Percentiles rank a stretch among this genome's conserved stretches.
Evolutionary conservation across 37 sponge, comb jelly and placozoan species (phyloP).

Genomic region (Diacarnus erythraeanus): DNA sequence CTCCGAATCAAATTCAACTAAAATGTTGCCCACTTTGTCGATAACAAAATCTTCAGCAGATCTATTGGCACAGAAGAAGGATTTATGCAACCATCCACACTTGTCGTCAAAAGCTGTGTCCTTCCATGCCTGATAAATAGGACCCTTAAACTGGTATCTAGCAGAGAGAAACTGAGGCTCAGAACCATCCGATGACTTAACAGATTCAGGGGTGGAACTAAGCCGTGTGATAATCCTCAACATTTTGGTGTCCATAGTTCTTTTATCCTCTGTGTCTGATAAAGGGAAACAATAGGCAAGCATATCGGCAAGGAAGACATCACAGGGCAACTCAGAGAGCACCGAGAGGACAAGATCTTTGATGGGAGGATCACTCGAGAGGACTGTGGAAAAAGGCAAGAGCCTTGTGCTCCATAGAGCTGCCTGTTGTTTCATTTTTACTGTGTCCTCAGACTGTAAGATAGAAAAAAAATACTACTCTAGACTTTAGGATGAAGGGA

Average conservation of each 20-base stretch:
- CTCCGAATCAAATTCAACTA: conserved; percentile 39
- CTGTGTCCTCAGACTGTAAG: neutral
- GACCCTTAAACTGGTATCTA: conserved; percentile 22
- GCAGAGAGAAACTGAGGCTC: conserved; percentile 5
- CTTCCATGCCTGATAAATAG: neutral
- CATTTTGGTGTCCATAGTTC: neutral
- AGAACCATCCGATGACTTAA: no score
- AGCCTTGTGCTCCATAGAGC: conserved; percentile 40
- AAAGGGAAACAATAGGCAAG: conserved; percentile 34
- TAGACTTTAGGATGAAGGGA: no score
- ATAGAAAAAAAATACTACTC: no score
- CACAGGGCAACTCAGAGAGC: conserved; percentile 28
- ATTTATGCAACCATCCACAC: neutral
- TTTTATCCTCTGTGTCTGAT: neutral
- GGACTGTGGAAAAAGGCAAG: conserved; percentile 26
- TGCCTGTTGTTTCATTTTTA: neutral
- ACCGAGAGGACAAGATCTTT: conserved; percentile 21
- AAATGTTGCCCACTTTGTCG: conserved; percentile 13
- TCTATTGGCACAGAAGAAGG: neutral
- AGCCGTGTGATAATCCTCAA: conserved; percentile 24
- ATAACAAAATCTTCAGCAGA: neutral
- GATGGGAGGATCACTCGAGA: neutral
- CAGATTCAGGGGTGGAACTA: neutral
- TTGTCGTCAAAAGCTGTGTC: neutral
- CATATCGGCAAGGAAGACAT: conserved; percentile 19